Percentiles rank a stretch among this genome's conserved stretches.
phyloP scores from a whole-genome alignment of 2,797 vertebrate genomes.

The Galago senegalensis region DNA sequence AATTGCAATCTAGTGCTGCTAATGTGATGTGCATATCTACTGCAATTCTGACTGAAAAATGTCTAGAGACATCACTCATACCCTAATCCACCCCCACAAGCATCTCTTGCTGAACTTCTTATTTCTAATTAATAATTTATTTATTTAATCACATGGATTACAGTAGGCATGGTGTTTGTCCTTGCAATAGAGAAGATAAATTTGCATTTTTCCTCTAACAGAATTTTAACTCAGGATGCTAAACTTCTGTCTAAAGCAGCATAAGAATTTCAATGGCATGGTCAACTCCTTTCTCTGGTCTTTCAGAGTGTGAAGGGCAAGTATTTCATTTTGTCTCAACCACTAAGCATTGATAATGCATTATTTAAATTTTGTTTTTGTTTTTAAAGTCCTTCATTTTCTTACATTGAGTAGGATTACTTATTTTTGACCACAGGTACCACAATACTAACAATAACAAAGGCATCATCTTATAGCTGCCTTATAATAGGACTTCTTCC shows the following conservation, averaged over 20 bases:
- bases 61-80: too few relatives aligned
- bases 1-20: not conserved
- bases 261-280: not conserved
- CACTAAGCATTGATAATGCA: not conserved
- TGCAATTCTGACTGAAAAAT: not conserved
- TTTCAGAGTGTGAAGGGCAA: not conserved
- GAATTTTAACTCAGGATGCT: not conserved
- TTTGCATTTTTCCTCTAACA: not conserved
- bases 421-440: not conserved
- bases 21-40: not conserved
- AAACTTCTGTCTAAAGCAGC: not conserved
- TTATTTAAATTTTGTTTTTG: not conserved
- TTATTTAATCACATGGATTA: not conserved
- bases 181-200: not conserved
- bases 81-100: not conserved
- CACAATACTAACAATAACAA: not conserved
- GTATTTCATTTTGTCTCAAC: conserved; percentile 6
- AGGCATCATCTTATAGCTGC: not conserved
- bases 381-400: not conserved
- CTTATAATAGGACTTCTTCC: not conserved
- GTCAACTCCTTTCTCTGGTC: not conserved
- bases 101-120: not conserved
- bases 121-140: not conserved
- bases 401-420: not conserved
- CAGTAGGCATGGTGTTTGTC: not conserved